Conservation (phyloP, 2,888 invertebrate genomes). For the Podotricha telesiphe region DNA sequence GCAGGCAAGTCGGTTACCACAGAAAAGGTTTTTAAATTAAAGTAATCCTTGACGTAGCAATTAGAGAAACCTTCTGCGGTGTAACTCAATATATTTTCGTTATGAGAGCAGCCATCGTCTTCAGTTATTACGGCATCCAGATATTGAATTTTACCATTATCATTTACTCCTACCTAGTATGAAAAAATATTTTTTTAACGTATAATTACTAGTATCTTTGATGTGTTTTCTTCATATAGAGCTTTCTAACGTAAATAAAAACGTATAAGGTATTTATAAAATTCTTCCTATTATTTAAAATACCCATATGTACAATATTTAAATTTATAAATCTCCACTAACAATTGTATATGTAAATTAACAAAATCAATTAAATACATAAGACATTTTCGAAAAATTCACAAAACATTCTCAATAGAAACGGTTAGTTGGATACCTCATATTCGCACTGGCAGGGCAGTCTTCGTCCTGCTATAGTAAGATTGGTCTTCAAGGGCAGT, state of each 20-base stretch:
- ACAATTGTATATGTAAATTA: no score
- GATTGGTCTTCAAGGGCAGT: constrained; percentile 85
- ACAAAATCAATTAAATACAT: no score
- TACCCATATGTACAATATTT: no score
- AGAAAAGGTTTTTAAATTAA: constrained; percentile 69
- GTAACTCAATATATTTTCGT: constrained; percentile 74
- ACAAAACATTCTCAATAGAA: no score
- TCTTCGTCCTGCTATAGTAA: constrained; percentile 84
- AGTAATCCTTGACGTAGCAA: constrained; percentile 83
- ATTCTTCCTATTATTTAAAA: no score
- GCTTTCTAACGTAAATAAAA: no score
- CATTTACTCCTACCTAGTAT: constrained; percentile 83
- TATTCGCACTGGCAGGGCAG: constrained; percentile 80
- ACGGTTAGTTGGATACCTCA: constrained; percentile 64
- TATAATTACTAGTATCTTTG: no score
- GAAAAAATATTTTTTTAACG: no score
- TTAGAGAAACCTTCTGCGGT: constrained; percentile 69
- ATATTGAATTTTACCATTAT: constrained; percentile 86
- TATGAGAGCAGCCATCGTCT: constrained; percentile 76
- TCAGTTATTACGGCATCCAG: constrained; percentile 78
- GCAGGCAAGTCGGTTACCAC: constrained; percentile 86
- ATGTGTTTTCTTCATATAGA: no score
- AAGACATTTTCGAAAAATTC: no score
- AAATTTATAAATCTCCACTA: no score
- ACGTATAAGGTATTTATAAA: no score